Base-by-base conservation (phyloP, 2,113 vertebrate species). In the Aegotheles bennettii region DNA sequence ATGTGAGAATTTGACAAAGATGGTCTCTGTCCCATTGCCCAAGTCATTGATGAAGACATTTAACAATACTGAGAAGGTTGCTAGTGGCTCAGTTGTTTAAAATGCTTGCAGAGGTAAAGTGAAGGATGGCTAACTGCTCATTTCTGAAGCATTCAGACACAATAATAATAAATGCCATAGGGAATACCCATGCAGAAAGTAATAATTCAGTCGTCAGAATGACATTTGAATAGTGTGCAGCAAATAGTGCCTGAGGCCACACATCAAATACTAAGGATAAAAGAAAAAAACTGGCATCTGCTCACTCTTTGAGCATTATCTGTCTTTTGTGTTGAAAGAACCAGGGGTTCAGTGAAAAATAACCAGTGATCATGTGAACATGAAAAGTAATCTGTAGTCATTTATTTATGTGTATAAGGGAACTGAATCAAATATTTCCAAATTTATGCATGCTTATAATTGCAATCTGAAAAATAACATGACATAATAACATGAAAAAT, bases 181-280 rank as follows among this genome's bases (percentile, higher is more conserved):
- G 75, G 93, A 91, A 86, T 93, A 85, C 9, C 67, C 63, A 70
- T 67, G 74, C 5, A 0, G 82, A 86, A 95, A 93, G 79, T 67
- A 95, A 95, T 94, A 95, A 96, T 93, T 95, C 91, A 77, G 2
- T 84, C 18, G 1, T 96, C 78, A 86, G 82, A 93, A 74, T 90
- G 84, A 91, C 78, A 94, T 96, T 94, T 96, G 89, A 94, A 90
- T 88, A 92, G 76, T 23, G 38, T 92, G 63, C 71, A 80, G 86
- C 67, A 94, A 95, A 95, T 83, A 93, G 13, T 63, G 29, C 71
- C 90, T 95, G 56, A 65, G 59, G 64, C 90, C 60, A 90, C 67
- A 56, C 54, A 87, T 67, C 79, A 90, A 84, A 96, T 93, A 54
- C 42, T 77, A 54, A 2, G 0, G 50, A 85, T 73, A 54, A 93